Evolutionary conservation across 2,113 vertebrate species (phyloP).

Genomic region (Nesospiza acunhae): DNA sequence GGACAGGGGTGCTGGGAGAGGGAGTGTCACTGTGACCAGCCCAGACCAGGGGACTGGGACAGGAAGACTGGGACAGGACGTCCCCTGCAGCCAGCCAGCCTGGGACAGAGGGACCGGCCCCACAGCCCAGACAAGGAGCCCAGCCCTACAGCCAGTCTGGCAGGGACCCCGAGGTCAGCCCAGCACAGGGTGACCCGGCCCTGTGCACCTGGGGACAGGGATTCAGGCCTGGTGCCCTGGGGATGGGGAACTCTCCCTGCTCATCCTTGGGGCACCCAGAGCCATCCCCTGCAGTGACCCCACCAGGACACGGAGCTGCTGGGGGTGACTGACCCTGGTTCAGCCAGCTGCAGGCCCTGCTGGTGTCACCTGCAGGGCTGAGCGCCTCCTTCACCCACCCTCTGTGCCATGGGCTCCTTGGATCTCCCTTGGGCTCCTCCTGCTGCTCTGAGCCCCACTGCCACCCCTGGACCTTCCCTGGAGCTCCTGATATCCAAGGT

Average conservation of each 20-base stretch:
- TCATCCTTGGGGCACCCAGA: background rate
- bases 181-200: too few species aligned
- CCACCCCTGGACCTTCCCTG: background rate
- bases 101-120: background rate
- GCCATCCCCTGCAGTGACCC: background rate
- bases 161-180: background rate
- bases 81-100: background rate
- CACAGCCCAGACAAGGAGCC: background rate
- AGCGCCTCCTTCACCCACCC: background rate
- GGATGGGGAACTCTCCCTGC: fast-evolving
- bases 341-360: fast-evolving
- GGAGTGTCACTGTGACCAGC: background rate
- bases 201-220: background rate
- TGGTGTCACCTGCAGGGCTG: background rate
- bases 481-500: background rate
- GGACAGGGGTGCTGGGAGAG: too few species aligned
- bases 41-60: background rate
- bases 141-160: background rate
- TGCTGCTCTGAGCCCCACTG: background rate
- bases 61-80: too few species aligned
- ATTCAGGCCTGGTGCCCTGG: background rate
- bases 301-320: fast-evolving
- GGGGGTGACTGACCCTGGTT: background rate
- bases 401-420: fast-evolving
- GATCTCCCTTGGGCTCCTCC: background rate